Evolutionary conservation across 2,888 invertebrate species (phyloP), one percentile per base, ranked within the genome.

Genomic region (Phortica magna): DNA sequence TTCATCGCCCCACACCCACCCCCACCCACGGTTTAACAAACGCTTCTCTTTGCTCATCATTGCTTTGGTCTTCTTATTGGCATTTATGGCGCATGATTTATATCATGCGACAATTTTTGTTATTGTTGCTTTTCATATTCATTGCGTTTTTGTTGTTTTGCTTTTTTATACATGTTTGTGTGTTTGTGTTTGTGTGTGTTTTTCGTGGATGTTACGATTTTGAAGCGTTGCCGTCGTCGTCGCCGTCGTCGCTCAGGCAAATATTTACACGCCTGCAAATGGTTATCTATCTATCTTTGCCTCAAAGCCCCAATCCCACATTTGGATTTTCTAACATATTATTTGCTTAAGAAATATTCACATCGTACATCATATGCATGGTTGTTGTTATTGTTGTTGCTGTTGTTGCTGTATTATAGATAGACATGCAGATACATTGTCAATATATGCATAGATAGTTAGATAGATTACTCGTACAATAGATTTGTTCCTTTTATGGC

Each of bases 211-310:
- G 48, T 68, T 68, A 43, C 68, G 68, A 68, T 68, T 31, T 41
- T 43, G 48, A 48, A 71, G 42, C 67, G 67, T 67, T 4, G 31
- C 2, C 19, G 48, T 48, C 17, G 55, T n/a, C n/a, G n/a, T n/a
- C n/a, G n/a, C n/a, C 31, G 31, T 4, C 19, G 48, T 48, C 17
- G 55, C 59, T 65, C 55, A 41, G 9, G 67, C 53, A 74, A 74
- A 74, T 74, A 74, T 74, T 74, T 74, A 67, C 74, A 53, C 65
- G 74, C 53, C 74, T 74, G 74, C 74, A 67, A 74, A 74, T 74
- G 74, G 65, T 55, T 53, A 65, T 74, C 74, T 12, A 17, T n/a
- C 55, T 17, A 70, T 22, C 9, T 22, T 71, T 71, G 55, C 10
- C 71, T 14, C 17, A 22, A 14, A n/a, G n/a, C 67, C 41, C 10